Evolutionary conservation across 2,113 vertebrate genomes (phyloP).

Genomic region (Equus quagga): DNA sequence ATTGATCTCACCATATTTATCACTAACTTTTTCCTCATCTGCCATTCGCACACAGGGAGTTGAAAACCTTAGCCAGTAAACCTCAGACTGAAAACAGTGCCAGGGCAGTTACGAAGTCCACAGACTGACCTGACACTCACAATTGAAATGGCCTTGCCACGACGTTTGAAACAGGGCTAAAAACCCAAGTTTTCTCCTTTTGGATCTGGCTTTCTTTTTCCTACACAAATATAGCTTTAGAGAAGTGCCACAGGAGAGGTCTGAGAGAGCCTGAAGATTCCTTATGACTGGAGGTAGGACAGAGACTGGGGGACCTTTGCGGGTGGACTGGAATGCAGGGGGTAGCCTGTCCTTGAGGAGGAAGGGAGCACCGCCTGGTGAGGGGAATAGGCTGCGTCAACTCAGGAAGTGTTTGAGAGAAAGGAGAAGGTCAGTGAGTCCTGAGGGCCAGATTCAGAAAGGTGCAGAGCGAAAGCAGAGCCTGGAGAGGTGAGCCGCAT

Average conservation of each 20-base stretch:
- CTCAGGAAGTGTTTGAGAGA: neutral
- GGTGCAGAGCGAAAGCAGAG: neutral
- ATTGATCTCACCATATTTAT: neutral
- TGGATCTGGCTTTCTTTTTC: neutral
- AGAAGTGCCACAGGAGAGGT: too few relatives aligned
- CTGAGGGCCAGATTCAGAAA: neutral
- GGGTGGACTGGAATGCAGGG: too few relatives aligned
- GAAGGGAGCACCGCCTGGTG: too few relatives aligned
- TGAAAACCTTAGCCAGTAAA: neutral
- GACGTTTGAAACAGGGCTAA: neutral
- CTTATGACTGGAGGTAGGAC: fast-evolving
- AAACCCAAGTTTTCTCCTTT: neutral
- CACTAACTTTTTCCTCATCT: neutral
- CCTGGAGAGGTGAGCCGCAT: neutral
- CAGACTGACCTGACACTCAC: neutral
- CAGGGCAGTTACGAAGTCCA: neutral
- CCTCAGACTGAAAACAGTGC: neutral
- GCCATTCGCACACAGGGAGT: neutral
- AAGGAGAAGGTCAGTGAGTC: neutral
- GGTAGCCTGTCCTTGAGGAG: fast-evolving
- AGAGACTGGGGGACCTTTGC: neutral
- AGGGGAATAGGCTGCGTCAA: neutral
- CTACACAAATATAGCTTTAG: neutral
- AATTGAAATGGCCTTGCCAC: neutral
- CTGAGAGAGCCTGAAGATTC: neutral